These are phyloP conservation scores for Gryon sp. DNA, from an alignment of 1,140 invertebrate genomes.

Conservation along the genomic window DNA sequence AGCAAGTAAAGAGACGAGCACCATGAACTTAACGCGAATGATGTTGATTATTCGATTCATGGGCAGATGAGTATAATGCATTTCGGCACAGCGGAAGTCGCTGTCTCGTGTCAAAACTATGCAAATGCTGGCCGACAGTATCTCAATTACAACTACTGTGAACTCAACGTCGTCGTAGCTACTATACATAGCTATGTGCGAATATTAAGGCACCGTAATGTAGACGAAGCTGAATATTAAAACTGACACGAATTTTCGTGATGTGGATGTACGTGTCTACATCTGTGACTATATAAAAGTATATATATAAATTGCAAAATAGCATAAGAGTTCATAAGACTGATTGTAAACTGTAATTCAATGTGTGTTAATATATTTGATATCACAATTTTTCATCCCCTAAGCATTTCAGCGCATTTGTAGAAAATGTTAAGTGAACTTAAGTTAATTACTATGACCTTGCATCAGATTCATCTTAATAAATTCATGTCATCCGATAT, in stretches of 20 bases:
- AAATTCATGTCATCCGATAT: no score
- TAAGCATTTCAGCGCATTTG: no score
- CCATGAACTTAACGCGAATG: constrained; percentile 57
- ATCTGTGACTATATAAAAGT: no score
- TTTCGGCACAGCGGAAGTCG: constrained; percentile 58
- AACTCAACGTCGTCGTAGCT: constrained; percentile 51
- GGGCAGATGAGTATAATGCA: constrained; percentile 59
- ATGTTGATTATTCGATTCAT: constrained; percentile 64
- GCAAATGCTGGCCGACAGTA: constrained; percentile 61
- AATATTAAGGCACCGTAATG: constrained; percentile 63
- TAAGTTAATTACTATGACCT: no score
- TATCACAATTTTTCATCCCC: no score
- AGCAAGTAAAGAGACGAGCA: constrained; percentile 41
- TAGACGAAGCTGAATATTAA: constrained; percentile 69
- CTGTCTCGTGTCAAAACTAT: constrained; percentile 62
- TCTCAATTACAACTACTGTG: constrained; percentile 61
- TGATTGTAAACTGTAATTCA: no score
- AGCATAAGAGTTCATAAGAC: no score
- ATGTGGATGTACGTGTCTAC: constrained; percentile 3
- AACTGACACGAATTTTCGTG: constrained; percentile 64
- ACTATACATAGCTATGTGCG: constrained; percentile 43
- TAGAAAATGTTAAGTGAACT: no score
- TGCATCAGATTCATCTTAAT: no score
- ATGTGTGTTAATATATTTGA: no score
- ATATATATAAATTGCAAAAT: no score